Base-by-base conservation (phyloP, 1,140 invertebrate genomes). In the Aculops lycopersici region DNA sequence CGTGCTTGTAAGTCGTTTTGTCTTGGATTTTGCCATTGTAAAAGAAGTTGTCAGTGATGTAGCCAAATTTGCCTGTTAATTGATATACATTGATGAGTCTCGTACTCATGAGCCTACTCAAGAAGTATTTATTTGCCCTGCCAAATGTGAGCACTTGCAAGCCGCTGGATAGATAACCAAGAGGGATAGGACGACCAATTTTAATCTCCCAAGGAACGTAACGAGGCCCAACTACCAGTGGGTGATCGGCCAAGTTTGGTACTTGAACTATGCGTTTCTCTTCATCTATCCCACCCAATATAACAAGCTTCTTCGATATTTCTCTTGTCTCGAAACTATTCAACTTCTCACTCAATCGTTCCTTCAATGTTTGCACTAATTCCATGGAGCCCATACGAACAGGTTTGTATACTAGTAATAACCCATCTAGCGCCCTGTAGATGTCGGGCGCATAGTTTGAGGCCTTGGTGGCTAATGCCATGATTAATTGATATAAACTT, bases 51-150 rank as follows among this genome's bases (percentile, higher is more conserved):
- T 74, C 65, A 13, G 77, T 84, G 14, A 71, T 70, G 46, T 65
- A 60, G 2, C 81, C 81, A 17, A 90, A 63, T 43, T 66, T 54
- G 0, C 76, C 78, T 43, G 69, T 71, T 0, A 86, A 51, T 55
- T 71, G 70, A 52, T 72, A 86, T 4, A 67, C 65, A 45, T 67
- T 59, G 3, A 71, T 62, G 17, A 37, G 16, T 12, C 5, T 14
- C 5, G 17, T 12, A 13, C 12, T 5, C 5, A 12, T 17, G 16
- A 43, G 17, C 16, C 14, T 18, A 17, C 17, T 15, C 16, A 35
- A 31, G 15, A 21, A 18, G 13, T 31, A 20, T n/a, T 5, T 17
- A 4, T 3, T 36, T 16, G 21, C 37, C 15, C 3, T 36, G 18
- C 45, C 45, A 17, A 46, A 41, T 4, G 39, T 20, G 16, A 17